These are phyloP conservation scores for Tyto alba DNA, from an alignment of 2,113 vertebrate species.

Conservation along the genomic window DNA sequence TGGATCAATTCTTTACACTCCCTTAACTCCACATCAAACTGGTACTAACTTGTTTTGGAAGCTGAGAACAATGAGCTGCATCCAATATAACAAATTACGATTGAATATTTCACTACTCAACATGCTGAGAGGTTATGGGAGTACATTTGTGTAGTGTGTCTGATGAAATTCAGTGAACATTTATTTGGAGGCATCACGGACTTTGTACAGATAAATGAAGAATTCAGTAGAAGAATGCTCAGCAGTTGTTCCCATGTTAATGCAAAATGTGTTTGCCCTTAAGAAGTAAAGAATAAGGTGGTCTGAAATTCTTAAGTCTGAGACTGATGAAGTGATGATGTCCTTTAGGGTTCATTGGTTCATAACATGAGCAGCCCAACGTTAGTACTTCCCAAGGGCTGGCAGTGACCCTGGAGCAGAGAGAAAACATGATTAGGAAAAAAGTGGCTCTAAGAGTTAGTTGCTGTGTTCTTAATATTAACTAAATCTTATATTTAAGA, in stretches of 20 bases:
- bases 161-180: background rate
- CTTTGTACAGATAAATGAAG: background rate
- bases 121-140: background rate
- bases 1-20: constrained; percentile 6
- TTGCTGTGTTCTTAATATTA: background rate
- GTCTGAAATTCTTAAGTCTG: background rate
- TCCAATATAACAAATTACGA: background rate
- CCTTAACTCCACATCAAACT: constrained; percentile 16
- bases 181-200: background rate
- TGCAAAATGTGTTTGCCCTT: background rate
- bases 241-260: background rate
- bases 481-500: background rate
- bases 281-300: background rate
- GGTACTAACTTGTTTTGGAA: background rate
- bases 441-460: background rate
- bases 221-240: background rate
- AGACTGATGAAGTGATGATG: background rate
- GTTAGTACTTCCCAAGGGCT: background rate
- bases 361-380: background rate
- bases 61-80: background rate
- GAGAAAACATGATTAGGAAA: background rate
- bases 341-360: background rate
- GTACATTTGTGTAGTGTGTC: background rate
- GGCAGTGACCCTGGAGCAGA: background rate
- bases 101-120: background rate